Evolutionary conservation across 2,797 vertebrate species (phyloP).

Genomic region (Anisognathus igniventris): DNA sequence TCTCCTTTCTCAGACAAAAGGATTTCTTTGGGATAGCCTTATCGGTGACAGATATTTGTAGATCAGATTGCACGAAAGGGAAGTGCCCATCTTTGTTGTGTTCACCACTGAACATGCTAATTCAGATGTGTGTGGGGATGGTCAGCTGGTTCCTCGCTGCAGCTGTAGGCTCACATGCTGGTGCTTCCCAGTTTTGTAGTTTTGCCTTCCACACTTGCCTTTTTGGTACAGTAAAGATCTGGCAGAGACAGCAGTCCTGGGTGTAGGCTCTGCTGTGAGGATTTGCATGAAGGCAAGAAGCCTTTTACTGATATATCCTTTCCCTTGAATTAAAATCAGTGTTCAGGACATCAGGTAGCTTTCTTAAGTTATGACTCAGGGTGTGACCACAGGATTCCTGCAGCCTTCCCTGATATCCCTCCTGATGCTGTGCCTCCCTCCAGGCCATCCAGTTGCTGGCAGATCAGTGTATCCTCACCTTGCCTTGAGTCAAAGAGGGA

Average conservation of each 20-base stretch:
- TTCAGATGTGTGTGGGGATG: rapidly evolving
- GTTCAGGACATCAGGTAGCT: neutral
- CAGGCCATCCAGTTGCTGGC: neutral
- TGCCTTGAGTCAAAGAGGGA: neutral
- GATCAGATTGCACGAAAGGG: neutral
- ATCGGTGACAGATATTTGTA: neutral
- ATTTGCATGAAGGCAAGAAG: neutral
- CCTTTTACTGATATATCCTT: neutral
- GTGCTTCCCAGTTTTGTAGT: neutral
- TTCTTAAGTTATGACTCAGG: neutral
- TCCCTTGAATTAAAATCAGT: neutral
- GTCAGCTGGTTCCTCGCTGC: neutral
- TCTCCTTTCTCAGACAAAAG: neutral
- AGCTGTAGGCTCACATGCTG: neutral
- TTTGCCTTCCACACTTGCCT: neutral
- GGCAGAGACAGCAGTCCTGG: neutral
- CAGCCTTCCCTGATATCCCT: neutral
- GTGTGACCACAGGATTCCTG: neutral
- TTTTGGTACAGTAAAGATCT: neutral
- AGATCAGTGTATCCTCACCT: rapidly evolving
- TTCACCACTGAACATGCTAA: neutral
- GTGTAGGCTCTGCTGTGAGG: neutral
- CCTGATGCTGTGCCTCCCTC: rapidly evolving
- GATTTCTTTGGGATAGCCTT: neutral
- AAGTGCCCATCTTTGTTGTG: neutral